phyloP scores from a whole-genome alignment of 64 coral and sea anemone species.

The Stylophora pistillata region DNA sequence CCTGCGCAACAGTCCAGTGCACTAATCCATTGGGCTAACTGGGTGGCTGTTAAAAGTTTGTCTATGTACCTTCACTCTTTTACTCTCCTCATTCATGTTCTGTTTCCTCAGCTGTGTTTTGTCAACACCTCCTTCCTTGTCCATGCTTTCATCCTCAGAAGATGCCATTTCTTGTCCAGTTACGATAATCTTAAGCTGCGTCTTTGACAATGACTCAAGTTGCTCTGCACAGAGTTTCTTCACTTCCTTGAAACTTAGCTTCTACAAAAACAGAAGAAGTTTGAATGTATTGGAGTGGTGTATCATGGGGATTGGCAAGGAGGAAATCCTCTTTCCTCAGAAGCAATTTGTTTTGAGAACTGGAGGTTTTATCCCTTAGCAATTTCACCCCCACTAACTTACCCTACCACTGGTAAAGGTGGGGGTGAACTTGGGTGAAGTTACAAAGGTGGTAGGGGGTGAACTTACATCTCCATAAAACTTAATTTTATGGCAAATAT shows the following conservation, averaged over 20 bases:
- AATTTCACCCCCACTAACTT: no score
- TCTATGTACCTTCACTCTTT: not conserved
- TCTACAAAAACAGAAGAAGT: constrained; percentile 35
- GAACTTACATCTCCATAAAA: no score
- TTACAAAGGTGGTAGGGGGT: no score
- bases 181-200: constrained; percentile 61
- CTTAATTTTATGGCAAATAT: no score
- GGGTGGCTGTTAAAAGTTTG: not conserved
- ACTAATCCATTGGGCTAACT: no score
- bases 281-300: not conserved
- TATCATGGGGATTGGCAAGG: not conserved
- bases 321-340: no score
- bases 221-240: constrained; percentile 80
- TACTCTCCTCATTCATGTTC: not conserved
- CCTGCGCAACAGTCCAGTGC: no score
- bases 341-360: no score
- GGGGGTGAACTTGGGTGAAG: no score
- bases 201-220: constrained; percentile 73
- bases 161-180: constrained; percentile 73
- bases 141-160: constrained; percentile 56
- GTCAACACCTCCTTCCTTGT: constrained; percentile 1
- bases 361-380: no score
- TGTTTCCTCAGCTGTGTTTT: not conserved
- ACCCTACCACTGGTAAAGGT: no score
- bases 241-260: constrained; percentile 73